Evolutionary conservation across 2,797 vertebrate genomes (phyloP), one percentile per base, ranked within the genome.

Genomic region (Tachyglossus aculeatus): DNA sequence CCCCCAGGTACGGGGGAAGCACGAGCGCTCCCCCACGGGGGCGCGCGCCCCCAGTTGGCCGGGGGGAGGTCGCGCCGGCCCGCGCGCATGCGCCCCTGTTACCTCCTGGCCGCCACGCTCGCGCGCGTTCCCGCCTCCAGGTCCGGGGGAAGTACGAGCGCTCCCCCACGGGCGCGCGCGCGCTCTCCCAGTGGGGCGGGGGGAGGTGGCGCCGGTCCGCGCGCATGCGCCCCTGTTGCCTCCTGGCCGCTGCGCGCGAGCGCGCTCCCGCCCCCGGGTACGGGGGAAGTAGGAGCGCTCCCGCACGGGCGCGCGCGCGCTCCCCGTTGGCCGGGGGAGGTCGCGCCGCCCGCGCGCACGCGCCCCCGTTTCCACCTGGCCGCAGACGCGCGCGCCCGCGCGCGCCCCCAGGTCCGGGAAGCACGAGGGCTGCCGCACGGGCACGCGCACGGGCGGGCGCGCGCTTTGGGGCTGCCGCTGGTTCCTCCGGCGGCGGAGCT

Each of bases 41-140:
- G 78, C 83, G 80, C 81, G 36, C 78, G 71, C 31, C 85, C 68
- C 85, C 54, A 59, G 84, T 85, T 81, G 86, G 80, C 50, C 45
- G 38, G 63, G 65, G 32, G 41, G 67, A 10, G 53, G 60, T 16
- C 38, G 59, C 40, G 67, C 67, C 18, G 39, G 25, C 22, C 48
- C 22, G 33, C 38, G 33, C 18, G 24, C 45, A 18, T n/a, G 25
- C 25, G 34, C 13, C 16, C 32, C 37, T 41, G 10, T 25, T 34
- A 36, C 31, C 13, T n/a, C n/a, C n/a, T n/a, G n/a, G n/a, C n/a
- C n/a, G n/a, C n/a, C n/a, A n/a, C n/a, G n/a, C n/a, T n/a, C n/a
- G n/a, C n/a, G 44, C 78, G 65, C 51, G 58, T 62, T 40, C 74
- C 15, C 57, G 65, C 48, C 57, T 67, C 24, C 81, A 80, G 85